Evolutionary conservation across 2,888 invertebrate species (phyloP).

Genomic region (Chelonus formosanus): DNA sequence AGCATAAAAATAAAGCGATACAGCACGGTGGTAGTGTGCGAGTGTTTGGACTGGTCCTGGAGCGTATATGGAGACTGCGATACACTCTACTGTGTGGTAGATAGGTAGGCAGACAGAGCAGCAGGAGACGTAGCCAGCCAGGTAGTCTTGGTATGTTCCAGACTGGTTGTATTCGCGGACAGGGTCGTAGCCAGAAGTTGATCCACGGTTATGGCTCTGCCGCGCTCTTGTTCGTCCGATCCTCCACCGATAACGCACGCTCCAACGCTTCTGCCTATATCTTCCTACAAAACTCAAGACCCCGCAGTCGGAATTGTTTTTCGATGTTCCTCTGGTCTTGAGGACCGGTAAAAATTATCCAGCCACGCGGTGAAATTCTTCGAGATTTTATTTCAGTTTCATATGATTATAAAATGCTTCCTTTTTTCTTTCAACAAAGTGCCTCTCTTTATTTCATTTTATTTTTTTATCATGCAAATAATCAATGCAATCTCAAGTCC

Average conservation of each 20-base stretch:
- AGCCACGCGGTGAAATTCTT: too few relatives aligned
- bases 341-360: too few relatives aligned
- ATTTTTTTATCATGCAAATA: too few relatives aligned
- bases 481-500: too few relatives aligned
- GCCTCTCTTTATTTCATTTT: too few relatives aligned
- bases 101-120: slow-evolving; percentile 16
- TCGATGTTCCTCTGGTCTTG: neutral
- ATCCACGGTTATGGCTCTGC: slow-evolving; percentile 55
- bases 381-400: too few relatives aligned
- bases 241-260: slow-evolving; percentile 47
- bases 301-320: slow-evolving; percentile 2
- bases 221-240: slow-evolving; percentile 53
- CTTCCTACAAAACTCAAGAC: slow-evolving; percentile 2
- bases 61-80: neutral
- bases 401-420: too few relatives aligned
- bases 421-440: too few relatives aligned
- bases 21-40: slow-evolving; percentile 6
- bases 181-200: slow-evolving; percentile 51
- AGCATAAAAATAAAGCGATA: slow-evolving; percentile 22
- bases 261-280: slow-evolving; percentile 19
- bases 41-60: neutral
- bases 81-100: neutral
- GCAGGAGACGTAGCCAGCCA: slow-evolving; percentile 27
- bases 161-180: slow-evolving; percentile 43
- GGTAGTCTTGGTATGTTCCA: slow-evolving; percentile 30